Evolutionary conservation across 1,140 invertebrate genomes (phyloP), one percentile per base, ranked within the genome.

Genomic region (Hycleus phaleratus): DNA sequence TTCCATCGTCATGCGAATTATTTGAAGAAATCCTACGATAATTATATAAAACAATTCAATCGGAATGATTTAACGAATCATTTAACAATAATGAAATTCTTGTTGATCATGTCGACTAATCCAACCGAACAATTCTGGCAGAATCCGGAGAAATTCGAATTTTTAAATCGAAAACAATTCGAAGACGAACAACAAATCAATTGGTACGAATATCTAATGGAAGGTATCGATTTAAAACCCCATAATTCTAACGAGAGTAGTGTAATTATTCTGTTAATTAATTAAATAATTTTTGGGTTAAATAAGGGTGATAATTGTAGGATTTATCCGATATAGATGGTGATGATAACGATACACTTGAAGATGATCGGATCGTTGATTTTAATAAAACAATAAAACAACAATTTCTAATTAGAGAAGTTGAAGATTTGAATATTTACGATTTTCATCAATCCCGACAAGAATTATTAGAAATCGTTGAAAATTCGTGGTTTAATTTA

Each of bases 81-180:
- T 48, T 26, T 72, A 40, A 69, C 64, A 49, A 45, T 67, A 7
- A 49, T 73, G 1, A 66, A 71, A 50, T 68, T 73, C 32, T 46
- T 73, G 1, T 47, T 73, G 10, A 61, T 57, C 12, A 46, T 73
- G 55, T 68, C 71, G 2, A 58, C 66, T 24, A 64, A 60, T 51
- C 72, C 72, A 2, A 73, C 70, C n/a, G 68, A 50, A 4, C 58
- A 69, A 38, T 68, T 71, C 50, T 49, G 65, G n/a, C 55, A 70
- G 43, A 52, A 67, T 59, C 66, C 66, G 18, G 51, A 69, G 11
- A 40, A 60, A 47, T 56, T 61, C 10, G 48, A 61, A 50, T 56
- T 61, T 54, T 6, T 26, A 1, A 25, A 59, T 3, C 5, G 11
- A 4, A 32, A 32, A 32, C 32, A 32, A 18, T 18, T 18, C 3